Percentiles rank a stretch among this genome's conserved stretches.
These are phyloP conservation scores for Montipora efflorescens DNA, from an alignment of 64 coral and sea anemone species.

Conservation along the genomic window DNA sequence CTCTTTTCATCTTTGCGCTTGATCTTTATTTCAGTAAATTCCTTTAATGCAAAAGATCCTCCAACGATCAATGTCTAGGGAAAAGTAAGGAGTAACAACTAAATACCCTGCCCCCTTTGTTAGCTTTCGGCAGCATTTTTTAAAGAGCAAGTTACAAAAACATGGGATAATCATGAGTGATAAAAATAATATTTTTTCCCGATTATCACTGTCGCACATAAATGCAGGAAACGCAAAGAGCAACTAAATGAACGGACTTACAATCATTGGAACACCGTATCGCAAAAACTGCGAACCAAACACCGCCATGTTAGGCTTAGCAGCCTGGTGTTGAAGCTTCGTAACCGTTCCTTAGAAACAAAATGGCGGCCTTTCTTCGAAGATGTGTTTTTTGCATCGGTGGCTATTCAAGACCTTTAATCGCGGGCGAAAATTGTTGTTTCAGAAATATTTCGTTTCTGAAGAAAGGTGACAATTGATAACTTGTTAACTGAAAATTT, in stretches of 20 bases:
- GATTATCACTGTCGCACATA: too few species aligned
- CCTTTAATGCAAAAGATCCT: constrained; percentile 92
- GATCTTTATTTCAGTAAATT: constrained; percentile 95
- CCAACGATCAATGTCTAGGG: constrained; percentile 71
- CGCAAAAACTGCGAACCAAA: constrained; percentile 67
- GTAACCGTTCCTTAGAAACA: constrained; percentile 9
- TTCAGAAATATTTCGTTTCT: neutral
- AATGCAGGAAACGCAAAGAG: neutral
- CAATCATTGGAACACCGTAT: constrained; percentile 91
- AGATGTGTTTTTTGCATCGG: neutral
- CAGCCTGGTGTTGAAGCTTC: neutral
- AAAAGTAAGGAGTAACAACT: neutral
- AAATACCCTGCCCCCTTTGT: too few species aligned
- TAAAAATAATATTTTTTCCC: too few species aligned
- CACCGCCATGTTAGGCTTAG: constrained; percentile 79
- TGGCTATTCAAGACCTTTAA: neutral
- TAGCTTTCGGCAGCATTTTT: too few species aligned
- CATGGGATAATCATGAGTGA: too few species aligned
- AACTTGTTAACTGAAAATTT: neutral
- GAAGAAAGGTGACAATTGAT: constrained; percentile 2
- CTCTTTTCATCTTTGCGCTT: constrained; percentile 77
- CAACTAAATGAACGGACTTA: constrained; percentile 2
- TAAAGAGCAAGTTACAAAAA: too few species aligned
- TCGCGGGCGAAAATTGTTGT: neutral
- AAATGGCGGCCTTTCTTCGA: constrained; percentile 53